phyloP scores from a whole-genome alignment of 1,140 invertebrate genomes.

The Drosophila rhopaloa region DNA sequence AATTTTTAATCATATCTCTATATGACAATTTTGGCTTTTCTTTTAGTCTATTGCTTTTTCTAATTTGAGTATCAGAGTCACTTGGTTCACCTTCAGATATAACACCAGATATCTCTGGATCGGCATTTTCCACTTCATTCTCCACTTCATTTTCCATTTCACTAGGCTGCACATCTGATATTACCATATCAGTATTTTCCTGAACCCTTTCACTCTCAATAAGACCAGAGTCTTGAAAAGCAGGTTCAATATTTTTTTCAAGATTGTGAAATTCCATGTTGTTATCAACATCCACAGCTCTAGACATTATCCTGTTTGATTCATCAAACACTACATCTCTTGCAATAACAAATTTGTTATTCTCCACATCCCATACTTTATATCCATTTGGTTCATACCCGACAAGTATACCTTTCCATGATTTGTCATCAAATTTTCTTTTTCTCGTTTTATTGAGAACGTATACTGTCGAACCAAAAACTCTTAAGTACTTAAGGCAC shows the following conservation, averaged over 20 bases:
- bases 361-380: not conserved
- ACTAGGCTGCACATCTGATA: not conserved
- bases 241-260: not conserved
- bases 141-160: not conserved
- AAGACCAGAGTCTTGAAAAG: not conserved
- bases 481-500: not conserved
- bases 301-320: not conserved
- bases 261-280: not conserved
- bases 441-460: not conserved
- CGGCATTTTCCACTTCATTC: not conserved
- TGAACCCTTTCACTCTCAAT: not conserved
- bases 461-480: not conserved
- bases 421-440: not conserved
- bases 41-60: not conserved
- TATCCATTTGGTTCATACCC: not conserved
- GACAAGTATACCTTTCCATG: not conserved
- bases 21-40: not conserved
- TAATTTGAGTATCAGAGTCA: not conserved
- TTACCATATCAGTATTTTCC: no score
- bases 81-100: conserved; percentile 2
- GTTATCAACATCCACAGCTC: no score
- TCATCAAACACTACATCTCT: conserved; percentile 2
- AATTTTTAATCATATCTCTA: no score
- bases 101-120: conserved; percentile 3
- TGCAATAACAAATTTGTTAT: not conserved